phyloP scores from a whole-genome alignment of 2,888 invertebrate genomes.

The Horisme vitalbata region DNA sequence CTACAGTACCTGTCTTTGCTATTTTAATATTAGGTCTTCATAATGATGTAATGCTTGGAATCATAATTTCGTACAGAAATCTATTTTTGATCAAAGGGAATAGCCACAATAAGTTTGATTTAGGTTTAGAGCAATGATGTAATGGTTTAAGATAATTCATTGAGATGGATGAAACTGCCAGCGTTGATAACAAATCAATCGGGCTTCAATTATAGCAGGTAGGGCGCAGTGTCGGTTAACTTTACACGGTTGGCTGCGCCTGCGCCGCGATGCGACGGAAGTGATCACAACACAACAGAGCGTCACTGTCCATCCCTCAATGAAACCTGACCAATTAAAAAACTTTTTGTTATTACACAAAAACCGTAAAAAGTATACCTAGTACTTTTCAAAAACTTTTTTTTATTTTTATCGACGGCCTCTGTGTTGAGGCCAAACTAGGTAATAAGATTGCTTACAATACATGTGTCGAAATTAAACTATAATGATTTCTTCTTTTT shows the following conservation, averaged over 20 bases:
- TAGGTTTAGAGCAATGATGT: too few relatives aligned
- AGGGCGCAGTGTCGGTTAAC: slow-evolving; percentile 40
- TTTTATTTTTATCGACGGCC: too few relatives aligned
- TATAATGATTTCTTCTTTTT: too few relatives aligned
- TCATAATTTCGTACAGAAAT: too few relatives aligned
- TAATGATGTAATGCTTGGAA: too few relatives aligned
- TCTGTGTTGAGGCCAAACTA: too few relatives aligned
- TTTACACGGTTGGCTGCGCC: slow-evolving; percentile 63
- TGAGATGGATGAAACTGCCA: slow-evolving; percentile 14
- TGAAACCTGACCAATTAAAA: slow-evolving; percentile 39
- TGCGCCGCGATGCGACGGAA: slow-evolving; percentile 59
- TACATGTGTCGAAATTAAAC: too few relatives aligned
- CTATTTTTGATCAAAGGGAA: too few relatives aligned
- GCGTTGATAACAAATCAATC: slow-evolving; percentile 37
- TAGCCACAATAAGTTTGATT: too few relatives aligned
- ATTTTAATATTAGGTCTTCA: too few relatives aligned
- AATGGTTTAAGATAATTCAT: neutral
- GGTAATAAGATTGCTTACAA: too few relatives aligned
- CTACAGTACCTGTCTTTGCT: too few relatives aligned
- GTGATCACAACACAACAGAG: slow-evolving; percentile 48
- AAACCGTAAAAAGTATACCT: slow-evolving; percentile 10
- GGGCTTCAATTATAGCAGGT: slow-evolving; percentile 47
- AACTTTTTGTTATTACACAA: slow-evolving; percentile 13
- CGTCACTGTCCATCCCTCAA: slow-evolving; percentile 48
- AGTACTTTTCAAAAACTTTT: neutral